A percentile compares a stretch with the other conserved stretches of the same genome.
These are phyloP conservation scores for Mus spicilegus DNA, from an alignment of 2,113 vertebrate species.

Conservation along the genomic window DNA sequence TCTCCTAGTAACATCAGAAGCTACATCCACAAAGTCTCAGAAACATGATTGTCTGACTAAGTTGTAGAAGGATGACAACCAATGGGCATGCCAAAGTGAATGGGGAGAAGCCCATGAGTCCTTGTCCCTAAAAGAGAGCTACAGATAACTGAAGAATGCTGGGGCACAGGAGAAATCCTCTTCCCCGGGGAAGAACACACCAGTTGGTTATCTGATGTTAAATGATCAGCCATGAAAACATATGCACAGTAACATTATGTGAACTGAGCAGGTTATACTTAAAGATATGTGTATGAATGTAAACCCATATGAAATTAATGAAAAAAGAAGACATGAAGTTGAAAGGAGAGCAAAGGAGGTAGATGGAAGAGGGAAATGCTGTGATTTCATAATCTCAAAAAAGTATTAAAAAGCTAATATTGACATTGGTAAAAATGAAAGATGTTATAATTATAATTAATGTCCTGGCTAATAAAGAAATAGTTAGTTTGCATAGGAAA, in stretches of 20 bases:
- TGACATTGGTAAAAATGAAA: neutral
- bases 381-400: neutral
- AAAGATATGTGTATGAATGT: neutral
- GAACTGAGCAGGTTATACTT: neutral
- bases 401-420: neutral
- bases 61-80: neutral
- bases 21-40: neutral
- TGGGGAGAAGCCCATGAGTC: neutral
- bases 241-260: neutral
- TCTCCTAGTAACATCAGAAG: neutral
- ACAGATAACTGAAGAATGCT: neutral
- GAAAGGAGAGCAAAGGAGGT: neutral
- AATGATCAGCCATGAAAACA: neutral
- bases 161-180: neutral
- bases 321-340: neutral
- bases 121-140: neutral
- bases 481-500: neutral
- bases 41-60: neutral
- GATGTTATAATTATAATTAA: neutral
- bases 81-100: no score
- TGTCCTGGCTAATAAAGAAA: neutral
- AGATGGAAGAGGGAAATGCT: neutral
- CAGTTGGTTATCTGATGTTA: neutral
- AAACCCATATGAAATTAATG: neutral
- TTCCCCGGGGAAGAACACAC: neutral